Percentiles rank a stretch among this genome's conserved stretches.
phyloP scores from a whole-genome alignment of 2,888 invertebrate species.

The Ceramica pisi region DNA sequence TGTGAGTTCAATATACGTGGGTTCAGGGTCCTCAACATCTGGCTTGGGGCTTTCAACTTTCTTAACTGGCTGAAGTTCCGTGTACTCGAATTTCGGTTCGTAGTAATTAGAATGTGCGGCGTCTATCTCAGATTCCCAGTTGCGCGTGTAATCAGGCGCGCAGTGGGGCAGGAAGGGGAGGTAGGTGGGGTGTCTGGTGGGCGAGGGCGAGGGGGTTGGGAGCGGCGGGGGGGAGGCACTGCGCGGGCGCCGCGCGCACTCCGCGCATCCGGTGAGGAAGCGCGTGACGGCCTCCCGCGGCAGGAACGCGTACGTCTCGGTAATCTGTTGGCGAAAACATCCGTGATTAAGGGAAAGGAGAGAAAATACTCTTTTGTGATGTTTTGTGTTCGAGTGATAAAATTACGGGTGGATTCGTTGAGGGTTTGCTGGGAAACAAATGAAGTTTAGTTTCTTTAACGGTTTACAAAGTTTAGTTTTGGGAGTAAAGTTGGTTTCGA shows the following conservation, averaged over 20 bases:
- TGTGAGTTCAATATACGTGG: slow-evolving; percentile 87
- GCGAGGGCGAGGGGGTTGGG: slow-evolving; percentile 88
- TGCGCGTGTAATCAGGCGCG: slow-evolving; percentile 86
- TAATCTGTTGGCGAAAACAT: slow-evolving; percentile 94
- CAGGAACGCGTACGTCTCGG: slow-evolving; percentile 98
- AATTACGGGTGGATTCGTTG: slow-evolving; percentile 42
- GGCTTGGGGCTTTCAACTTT: slow-evolving; percentile 86
- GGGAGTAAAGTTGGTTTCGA: background rate
- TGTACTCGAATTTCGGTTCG: slow-evolving; percentile 86
- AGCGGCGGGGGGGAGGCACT: slow-evolving; percentile 91
- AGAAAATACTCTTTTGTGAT: slow-evolving; percentile 60
- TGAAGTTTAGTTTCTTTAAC: slow-evolving; percentile 10
- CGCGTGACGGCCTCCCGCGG: slow-evolving; percentile 99
- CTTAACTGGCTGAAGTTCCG: slow-evolving; percentile 85
- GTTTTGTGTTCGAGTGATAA: slow-evolving; percentile 55
- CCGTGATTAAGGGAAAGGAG: slow-evolving; percentile 69
- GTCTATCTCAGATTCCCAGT: slow-evolving; percentile 90
- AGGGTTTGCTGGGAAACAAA: slow-evolving; percentile 14
- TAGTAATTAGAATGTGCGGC: slow-evolving; percentile 87
- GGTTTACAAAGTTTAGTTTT: slow-evolving; percentile 9
- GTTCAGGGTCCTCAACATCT: slow-evolving; percentile 82
- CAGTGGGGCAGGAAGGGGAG: slow-evolving; percentile 86
- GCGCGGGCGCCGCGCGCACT: slow-evolving; percentile 96
- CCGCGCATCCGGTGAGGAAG: slow-evolving; percentile 98
- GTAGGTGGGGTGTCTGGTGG: slow-evolving; percentile 86